Evolutionary conservation across 2,888 invertebrate species (phyloP), one percentile per base, ranked within the genome.

Genomic region (Iphiclides podalirius): DNA sequence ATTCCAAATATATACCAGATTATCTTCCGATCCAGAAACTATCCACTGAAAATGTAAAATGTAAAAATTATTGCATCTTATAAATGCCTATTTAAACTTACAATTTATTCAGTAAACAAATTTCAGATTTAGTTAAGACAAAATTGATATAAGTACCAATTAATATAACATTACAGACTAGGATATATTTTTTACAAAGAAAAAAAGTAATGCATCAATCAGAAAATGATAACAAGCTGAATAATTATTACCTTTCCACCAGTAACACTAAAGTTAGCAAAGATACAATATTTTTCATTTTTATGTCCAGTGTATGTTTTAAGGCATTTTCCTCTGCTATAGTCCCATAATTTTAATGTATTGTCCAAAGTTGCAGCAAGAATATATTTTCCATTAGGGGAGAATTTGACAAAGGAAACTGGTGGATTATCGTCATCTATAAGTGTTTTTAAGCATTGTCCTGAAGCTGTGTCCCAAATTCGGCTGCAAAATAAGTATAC

Each of bases 401-500:
- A 99, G 87, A 99, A 99, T 81, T 99, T 99, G 0, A 99, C 99
- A 87, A 99, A 99, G 4, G 99, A 99, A 7, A 99, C 99, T 0
- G 99, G 99, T 7, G 99, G 99, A 87, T 99, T 99, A 74, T 99
- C 99, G 75, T 99, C 98, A 75, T 99, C 99, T 68, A 99, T 99
- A 12, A 99, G 88, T 0, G 99, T 99, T 89, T 99, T 99, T 66
- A 99, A 89, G 83, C 99, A 99, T 80, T 99, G 99, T 0, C 99
- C 99, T 36, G 98, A 98, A 8, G 98, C 97, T 48, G 99, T 98
- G 80, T 99, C 99, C 99, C 99, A 99, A 70, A 99, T 99, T 70
- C 99, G 98, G 90, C 97, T 96, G 78, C 50, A 92, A n/a, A 87
- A 53, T 47, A 31, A 33, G 9, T 16, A 26, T 31, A 11, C 11